Evolutionary conservation across 2,888 invertebrate genomes (phyloP).

Genomic region (Chaetogeoica ovagalla): DNA sequence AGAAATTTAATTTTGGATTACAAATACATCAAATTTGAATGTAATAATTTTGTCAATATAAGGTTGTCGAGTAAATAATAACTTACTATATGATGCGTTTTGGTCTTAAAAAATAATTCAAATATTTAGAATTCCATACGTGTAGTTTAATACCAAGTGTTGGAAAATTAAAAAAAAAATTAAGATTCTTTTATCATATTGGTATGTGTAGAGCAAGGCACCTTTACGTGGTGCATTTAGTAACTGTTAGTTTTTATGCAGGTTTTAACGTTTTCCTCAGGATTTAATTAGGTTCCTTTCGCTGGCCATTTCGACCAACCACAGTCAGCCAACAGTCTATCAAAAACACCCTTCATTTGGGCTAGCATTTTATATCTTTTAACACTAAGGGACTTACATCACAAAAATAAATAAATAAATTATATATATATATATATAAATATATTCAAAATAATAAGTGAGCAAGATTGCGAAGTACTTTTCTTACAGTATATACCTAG

Average conservation of each 20-base stretch:
- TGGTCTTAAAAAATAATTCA: too few species aligned
- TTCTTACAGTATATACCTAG: constrained; percentile 25
- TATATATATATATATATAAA: too few species aligned
- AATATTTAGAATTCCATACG: too few species aligned
- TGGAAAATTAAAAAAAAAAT: too few species aligned
- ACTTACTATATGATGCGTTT: too few species aligned
- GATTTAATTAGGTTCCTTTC: background rate
- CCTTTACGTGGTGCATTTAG: background rate
- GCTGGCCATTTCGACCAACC: background rate
- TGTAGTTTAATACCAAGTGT: too few species aligned
- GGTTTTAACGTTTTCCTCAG: background rate
- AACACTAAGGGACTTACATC: constrained; percentile 24
- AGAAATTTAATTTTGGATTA: too few species aligned
- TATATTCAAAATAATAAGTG: constrained; percentile 12
- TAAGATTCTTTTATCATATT: too few species aligned
- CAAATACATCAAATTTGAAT: too few species aligned
- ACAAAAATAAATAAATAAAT: constrained; percentile 25
- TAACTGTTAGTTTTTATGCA: background rate
- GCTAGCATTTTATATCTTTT: constrained; percentile 5
- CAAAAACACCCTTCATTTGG: constrained; percentile 37
- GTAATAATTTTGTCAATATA: too few species aligned
- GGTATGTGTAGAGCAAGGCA: background rate
- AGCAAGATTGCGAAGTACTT: constrained; percentile 17
- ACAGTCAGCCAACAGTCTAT: constrained; percentile 21
- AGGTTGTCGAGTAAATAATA: too few species aligned